A percentile compares a stretch with the other conserved stretches of the same genome.
phyloP scores from a whole-genome alignment of 1,140 invertebrate species.

The Trichonephila clavata region DNA sequence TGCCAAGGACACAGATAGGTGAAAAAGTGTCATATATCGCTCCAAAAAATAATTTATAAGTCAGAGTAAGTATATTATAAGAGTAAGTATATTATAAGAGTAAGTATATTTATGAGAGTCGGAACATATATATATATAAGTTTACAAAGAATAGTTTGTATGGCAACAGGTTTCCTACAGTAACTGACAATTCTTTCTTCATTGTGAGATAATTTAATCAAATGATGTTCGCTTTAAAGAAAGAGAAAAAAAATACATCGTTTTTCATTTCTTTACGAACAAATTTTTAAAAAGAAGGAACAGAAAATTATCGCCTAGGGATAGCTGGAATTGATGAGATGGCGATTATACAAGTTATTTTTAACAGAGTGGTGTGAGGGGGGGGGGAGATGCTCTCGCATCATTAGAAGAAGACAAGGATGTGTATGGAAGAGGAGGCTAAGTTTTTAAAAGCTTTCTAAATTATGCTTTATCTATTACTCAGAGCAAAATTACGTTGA shows the following conservation, averaged over 20 bases:
- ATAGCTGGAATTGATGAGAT: slow-evolving; percentile 46
- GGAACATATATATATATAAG: too few relatives aligned
- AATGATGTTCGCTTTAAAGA: background rate
- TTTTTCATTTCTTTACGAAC: background rate
- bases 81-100: too few relatives aligned
- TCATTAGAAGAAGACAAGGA: slow-evolving; percentile 29
- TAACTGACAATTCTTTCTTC: too few relatives aligned
- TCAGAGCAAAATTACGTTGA: slow-evolving; percentile 36
- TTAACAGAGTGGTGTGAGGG: background rate
- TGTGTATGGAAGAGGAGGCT: background rate
- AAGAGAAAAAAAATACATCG: background rate
- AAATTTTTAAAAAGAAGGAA: background rate
- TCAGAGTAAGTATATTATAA: too few relatives aligned
- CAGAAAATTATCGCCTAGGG: slow-evolving; percentile 52
- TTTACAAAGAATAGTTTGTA: too few relatives aligned
- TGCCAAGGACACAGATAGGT: too few relatives aligned
- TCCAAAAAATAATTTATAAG: too few relatives aligned
- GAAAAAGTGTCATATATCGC: too few relatives aligned
- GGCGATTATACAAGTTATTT: slow-evolving; percentile 59
- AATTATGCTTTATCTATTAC: slow-evolving; percentile 68
- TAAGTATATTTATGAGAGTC: too few relatives aligned
- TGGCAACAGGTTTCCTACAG: too few relatives aligned
- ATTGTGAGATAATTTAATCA: slow-evolving; percentile 8
- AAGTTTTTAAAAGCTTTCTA: slow-evolving; percentile 10
- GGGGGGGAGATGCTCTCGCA: background rate